phyloP scores from a whole-genome alignment of 2,797 vertebrate genomes.

The Percopsis omiscomaycus region DNA sequence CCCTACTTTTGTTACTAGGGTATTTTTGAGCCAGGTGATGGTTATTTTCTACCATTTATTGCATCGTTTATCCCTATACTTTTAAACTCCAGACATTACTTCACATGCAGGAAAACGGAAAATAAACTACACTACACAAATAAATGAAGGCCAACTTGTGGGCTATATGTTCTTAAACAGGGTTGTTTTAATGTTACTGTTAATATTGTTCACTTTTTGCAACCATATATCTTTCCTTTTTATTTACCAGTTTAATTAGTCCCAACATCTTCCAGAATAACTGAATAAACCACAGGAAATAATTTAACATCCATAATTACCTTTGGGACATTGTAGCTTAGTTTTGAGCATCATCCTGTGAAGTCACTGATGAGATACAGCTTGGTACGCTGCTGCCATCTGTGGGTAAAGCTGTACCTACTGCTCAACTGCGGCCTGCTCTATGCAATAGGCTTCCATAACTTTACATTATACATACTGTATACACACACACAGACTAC shows the following conservation, averaged over 20 bases:
- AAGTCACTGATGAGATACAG: background rate
- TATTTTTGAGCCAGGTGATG: conserved; percentile 11
- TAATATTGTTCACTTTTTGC: no score
- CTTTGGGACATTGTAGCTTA: conserved; percentile 16
- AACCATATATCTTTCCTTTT: no score
- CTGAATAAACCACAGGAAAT: conserved; percentile 32
- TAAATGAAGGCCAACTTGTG: background rate
- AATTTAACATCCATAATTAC: conserved; percentile 44
- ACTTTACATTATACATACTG: no score
- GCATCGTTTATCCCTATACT: no score
- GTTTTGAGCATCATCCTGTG: background rate
- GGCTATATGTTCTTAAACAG: background rate
- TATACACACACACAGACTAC: no score
- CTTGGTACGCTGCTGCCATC: conserved; percentile 54
- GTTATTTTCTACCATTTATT: background rate
- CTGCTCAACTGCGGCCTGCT: no score
- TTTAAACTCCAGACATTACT: no score
- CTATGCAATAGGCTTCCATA: no score
- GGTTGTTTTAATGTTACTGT: no score
- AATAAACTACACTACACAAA: background rate
- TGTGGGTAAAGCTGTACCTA: conserved; percentile 37
- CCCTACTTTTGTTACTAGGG: conserved; percentile 18
- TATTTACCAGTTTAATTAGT: no score
- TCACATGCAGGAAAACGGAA: background rate
- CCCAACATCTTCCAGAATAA: background rate